These are phyloP conservation scores for Empidonax alnorum DNA, from an alignment of 2,113 vertebrate species.

Conservation along the genomic window DNA sequence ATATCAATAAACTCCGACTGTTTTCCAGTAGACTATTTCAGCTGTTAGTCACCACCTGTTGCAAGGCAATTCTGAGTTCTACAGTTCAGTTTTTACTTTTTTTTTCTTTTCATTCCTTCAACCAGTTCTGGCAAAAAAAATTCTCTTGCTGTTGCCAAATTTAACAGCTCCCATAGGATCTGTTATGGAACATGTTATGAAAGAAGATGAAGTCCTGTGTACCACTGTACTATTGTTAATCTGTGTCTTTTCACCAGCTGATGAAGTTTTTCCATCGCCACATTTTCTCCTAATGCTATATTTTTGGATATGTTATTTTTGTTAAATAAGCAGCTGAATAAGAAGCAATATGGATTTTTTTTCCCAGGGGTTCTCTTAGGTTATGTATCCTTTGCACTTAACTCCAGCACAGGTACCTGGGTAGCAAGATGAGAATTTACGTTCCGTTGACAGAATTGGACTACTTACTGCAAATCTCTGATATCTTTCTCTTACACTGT, in stretches of 20 bases:
- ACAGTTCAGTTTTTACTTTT: background rate
- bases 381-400: background rate
- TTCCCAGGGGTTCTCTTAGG: background rate
- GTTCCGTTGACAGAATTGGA: background rate
- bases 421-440: background rate
- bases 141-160: background rate
- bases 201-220: background rate
- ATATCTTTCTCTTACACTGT: background rate
- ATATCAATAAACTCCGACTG: background rate
- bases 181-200: background rate
- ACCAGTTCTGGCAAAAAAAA: background rate
- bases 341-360: background rate
- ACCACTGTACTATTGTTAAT: background rate
- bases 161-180: background rate
- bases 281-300: background rate
- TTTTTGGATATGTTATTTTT: background rate
- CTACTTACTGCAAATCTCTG: background rate
- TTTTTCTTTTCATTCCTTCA: background rate
- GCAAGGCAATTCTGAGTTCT: background rate
- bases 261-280: background rate
- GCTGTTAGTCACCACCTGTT: background rate
- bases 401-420: background rate
- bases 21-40: background rate
- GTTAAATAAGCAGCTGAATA: background rate
- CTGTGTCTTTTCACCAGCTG: background rate